Evolutionary conservation across 2,113 vertebrate species (phyloP).

Genomic region (Ivindomyrus marchei): DNA sequence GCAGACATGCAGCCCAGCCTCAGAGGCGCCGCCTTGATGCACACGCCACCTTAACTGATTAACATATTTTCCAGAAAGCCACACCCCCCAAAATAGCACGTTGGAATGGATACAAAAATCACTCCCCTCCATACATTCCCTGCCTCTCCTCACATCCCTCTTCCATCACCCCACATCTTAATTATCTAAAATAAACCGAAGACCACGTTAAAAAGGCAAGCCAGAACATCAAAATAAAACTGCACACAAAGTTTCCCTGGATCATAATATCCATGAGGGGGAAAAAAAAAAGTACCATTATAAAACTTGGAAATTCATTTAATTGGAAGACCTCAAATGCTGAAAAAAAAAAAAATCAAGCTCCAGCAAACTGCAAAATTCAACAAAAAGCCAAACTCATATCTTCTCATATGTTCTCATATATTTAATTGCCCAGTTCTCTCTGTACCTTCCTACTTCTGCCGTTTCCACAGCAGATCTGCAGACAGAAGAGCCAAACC

Average conservation of each 20-base stretch:
- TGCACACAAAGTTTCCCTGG: not conserved
- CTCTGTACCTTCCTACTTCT: not conserved
- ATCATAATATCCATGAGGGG: not conserved
- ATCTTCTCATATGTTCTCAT: not conserved
- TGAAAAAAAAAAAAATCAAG: not conserved
- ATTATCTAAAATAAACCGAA: not conserved
- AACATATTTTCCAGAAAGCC: conserved; percentile 1
- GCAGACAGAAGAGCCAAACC: not conserved
- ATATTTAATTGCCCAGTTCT: not conserved
- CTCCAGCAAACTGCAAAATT: not conserved
- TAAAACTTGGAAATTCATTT: not conserved
- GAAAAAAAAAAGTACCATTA: not conserved
- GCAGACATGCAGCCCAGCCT: not conserved
- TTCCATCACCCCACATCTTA: not conserved
- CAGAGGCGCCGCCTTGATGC: not conserved
- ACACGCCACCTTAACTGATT: not conserved
- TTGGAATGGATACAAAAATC: not conserved
- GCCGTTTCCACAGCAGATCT: not conserved
- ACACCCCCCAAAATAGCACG: not conserved
- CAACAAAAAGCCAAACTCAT: not conserved
- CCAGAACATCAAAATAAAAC: not conserved
- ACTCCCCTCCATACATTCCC: not conserved
- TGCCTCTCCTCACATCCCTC: not conserved
- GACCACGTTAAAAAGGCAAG: not conserved
- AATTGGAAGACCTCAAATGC: not conserved